Evolutionary conservation across 2,797 vertebrate genomes (phyloP).

Genomic region (Gorsachius magnificus): DNA sequence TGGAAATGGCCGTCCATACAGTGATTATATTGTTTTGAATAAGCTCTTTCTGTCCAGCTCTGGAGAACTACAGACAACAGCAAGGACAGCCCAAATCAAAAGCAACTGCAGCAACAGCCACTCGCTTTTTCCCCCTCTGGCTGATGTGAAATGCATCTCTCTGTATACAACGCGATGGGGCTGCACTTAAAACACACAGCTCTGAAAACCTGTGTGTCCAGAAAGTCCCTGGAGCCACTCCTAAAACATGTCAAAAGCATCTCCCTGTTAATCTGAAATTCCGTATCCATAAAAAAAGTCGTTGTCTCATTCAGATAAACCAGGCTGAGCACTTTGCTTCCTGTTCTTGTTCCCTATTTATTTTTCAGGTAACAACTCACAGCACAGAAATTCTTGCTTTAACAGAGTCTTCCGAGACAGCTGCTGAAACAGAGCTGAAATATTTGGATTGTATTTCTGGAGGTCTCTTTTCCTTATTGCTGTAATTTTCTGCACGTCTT

Average conservation of each 20-base stretch:
- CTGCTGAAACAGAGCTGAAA: neutral
- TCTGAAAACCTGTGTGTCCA: neutral
- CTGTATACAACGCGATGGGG: neutral
- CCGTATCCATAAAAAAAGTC: neutral
- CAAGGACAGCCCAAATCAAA: neutral
- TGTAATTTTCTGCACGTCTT: neutral
- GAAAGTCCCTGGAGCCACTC: neutral
- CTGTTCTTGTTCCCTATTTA: neutral
- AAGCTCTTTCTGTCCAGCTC: neutral
- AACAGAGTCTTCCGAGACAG: neutral
- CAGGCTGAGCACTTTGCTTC: neutral
- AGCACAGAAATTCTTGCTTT: neutral
- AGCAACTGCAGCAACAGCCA: neutral
- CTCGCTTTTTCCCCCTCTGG: neutral
- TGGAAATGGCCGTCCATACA: neutral
- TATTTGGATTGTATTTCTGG: neutral
- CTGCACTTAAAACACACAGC: neutral
- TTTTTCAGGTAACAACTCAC: neutral
- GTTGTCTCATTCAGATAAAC: neutral
- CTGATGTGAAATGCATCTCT: neutral
- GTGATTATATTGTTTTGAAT: neutral
- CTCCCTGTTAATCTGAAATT: neutral
- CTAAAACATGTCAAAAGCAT: neutral
- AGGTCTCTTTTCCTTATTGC: neutral
- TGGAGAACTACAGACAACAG: neutral